These are phyloP conservation scores for Sphecodes monilicornis DNA, from an alignment of 2,888 invertebrate species.

Conservation along the genomic window DNA sequence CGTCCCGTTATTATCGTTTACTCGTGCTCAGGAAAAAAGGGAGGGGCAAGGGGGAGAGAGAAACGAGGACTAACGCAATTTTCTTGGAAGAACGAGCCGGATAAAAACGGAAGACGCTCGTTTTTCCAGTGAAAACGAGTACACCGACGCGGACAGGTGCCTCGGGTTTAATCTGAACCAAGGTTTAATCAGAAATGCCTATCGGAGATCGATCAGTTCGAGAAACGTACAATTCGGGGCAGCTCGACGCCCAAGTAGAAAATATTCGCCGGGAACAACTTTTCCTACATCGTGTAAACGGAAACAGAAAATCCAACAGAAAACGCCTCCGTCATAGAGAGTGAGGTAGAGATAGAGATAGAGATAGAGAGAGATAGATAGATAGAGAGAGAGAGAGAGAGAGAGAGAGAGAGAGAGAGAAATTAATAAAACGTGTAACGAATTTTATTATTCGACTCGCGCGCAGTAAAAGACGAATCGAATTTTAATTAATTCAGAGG, in stretches of 20 bases:
- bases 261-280: not conserved
- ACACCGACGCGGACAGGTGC: constrained; percentile 30
- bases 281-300: not conserved
- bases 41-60: not conserved
- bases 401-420: too few species aligned
- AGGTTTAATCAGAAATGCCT: constrained; percentile 58
- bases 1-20: constrained; percentile 45
- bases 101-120: constrained; percentile 53
- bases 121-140: constrained; percentile 38
- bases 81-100: constrained; percentile 43
- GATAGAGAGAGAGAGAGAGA: too few species aligned
- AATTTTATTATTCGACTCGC: not conserved
- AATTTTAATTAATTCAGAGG: constrained; percentile 39
- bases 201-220: constrained; percentile 44
- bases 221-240: constrained; percentile 19
- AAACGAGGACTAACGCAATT: constrained; percentile 50
- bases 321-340: too few species aligned
- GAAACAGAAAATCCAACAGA: not conserved
- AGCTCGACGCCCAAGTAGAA: not conserved
- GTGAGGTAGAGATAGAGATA: too few species aligned
- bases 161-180: constrained; percentile 40
- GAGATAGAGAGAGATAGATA: too few species aligned
- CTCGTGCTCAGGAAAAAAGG: constrained; percentile 1
- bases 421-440: not conserved
- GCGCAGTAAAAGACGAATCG: not conserved